phyloP scores from a whole-genome alignment of 2,888 invertebrate species.

The Rhodophaea formosa region DNA sequence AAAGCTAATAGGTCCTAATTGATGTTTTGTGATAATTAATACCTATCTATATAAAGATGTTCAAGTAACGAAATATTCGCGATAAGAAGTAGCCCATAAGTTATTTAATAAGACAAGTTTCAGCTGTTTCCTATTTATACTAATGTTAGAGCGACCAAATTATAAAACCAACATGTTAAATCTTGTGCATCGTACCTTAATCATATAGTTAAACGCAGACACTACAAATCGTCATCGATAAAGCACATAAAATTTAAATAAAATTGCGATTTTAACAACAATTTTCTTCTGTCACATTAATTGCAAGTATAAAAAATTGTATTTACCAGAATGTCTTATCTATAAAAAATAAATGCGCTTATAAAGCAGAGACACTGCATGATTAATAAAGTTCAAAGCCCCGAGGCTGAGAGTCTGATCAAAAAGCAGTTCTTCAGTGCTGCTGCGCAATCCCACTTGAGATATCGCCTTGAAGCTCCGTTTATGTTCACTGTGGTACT shows the following conservation, averaged over 20 bases:
- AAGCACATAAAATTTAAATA: not conserved
- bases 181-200: no score
- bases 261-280: not conserved
- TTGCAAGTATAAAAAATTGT: not conserved
- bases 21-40: no score
- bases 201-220: no score
- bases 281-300: not conserved
- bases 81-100: no score
- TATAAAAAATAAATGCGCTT: slow-evolving; percentile 27
- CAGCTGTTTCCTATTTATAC: no score
- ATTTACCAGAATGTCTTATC: slow-evolving; percentile 9
- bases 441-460: slow-evolving; percentile 63
- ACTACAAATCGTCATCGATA: no score
- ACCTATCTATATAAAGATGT: no score
- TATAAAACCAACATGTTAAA: no score
- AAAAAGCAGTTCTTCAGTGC: slow-evolving; percentile 61
- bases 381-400: slow-evolving; percentile 69
- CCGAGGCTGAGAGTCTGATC: slow-evolving; percentile 61
- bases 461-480: slow-evolving; percentile 51
- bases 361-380: slow-evolving; percentile 38
- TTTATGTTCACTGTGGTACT: slow-evolving; percentile 32
- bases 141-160: no score
- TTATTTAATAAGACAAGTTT: no score
- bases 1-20: no score
- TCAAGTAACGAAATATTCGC: no score